Evolutionary conservation across 2,888 invertebrate species (phyloP).

Genomic region (Meliscaeva auricollis): DNA sequence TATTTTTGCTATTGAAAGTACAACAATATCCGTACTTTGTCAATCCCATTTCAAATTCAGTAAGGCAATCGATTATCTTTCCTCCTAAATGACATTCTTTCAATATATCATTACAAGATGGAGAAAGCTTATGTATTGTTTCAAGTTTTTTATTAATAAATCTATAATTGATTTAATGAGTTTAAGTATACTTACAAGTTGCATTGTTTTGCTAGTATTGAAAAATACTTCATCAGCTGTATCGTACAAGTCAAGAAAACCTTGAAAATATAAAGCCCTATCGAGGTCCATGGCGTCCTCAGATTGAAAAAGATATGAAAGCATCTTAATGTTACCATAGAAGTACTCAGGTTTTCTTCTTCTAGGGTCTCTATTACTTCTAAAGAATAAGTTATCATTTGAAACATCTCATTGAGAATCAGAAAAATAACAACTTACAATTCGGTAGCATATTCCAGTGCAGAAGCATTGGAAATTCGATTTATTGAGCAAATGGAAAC

Average conservation of each 20-base stretch:
- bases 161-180: too few relatives aligned
- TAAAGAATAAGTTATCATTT: conserved; percentile 43
- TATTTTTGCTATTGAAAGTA: conserved; percentile 81
- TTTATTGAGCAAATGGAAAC: conserved; percentile 87
- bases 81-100: conserved; percentile 80
- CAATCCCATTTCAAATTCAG: conserved; percentile 80
- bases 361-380: conserved; percentile 77
- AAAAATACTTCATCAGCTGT: conserved; percentile 80
- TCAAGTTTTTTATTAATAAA: background rate
- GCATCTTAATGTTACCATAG: conserved; percentile 77
- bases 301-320: conserved; percentile 79
- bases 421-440: conserved; percentile 80
- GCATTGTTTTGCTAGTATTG: conserved; percentile 79
- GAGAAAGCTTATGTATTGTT: conserved; percentile 82
- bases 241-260: conserved; percentile 80
- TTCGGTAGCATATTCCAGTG: conserved; percentile 80
- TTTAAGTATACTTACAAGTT: conserved; percentile 72
- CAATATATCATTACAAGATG: conserved; percentile 82
- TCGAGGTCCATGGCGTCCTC: conserved; percentile 77
- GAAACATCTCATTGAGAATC: background rate
- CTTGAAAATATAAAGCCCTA: conserved; percentile 79
- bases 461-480: conserved; percentile 84
- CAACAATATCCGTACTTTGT: conserved; percentile 84
- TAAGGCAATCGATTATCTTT: conserved; percentile 77
- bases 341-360: conserved; percentile 75